Base-by-base conservation (phyloP, 2,888 invertebrate species). In the Himalopsyche kuldschensis region DNA sequence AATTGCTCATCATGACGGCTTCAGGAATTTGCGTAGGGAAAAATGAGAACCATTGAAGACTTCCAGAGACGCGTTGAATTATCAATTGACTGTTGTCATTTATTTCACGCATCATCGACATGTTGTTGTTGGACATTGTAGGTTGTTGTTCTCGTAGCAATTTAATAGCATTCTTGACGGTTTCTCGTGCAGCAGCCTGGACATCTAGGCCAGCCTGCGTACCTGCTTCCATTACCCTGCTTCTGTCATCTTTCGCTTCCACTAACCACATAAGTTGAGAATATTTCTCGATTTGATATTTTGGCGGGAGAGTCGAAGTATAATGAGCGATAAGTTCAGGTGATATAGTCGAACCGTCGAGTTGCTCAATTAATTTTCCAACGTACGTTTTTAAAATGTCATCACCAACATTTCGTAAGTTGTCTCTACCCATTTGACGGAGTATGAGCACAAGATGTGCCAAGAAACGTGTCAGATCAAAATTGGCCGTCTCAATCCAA, bases 1-100 rank as follows among this genome's bases (percentile, higher is more conserved):
- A 95, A 92, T 98, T 98, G n/a, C 96, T 94, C 88, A 98, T 95
- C 92, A 95, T 94, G 30, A 98, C 89, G 11, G 96, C 95, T 90
- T 98, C 98, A 55, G 94, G 93, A 69, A 95, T 90, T 89, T 98
- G 97, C 78, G 94, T 92, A 17, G 94, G 93, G 88, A 97, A 94
- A 87, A 97, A 95, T 31, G 95, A 93, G 10, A 98, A 90, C 97
- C 98, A 98, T 89, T 98, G 98, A 2, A 98, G 90, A 0, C 97
- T 91, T 83, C 89, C 88, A 86, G 91, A 90, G 1, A 90, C 91
- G 88, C 90, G 82, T 32, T 78, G 79, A 87, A 92, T 90, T 1
- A 90, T 91, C 88, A 90, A 31, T 24, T 79, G 81, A 63, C 55
- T 78, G 15, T 4, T 88, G 86, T 24, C 87, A 87, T 32, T 88